A percentile compares a stretch with the other conserved stretches of the same genome.
Evolutionary conservation across 2,888 invertebrate genomes (phyloP).

Genomic region (Lymantria dispar): DNA sequence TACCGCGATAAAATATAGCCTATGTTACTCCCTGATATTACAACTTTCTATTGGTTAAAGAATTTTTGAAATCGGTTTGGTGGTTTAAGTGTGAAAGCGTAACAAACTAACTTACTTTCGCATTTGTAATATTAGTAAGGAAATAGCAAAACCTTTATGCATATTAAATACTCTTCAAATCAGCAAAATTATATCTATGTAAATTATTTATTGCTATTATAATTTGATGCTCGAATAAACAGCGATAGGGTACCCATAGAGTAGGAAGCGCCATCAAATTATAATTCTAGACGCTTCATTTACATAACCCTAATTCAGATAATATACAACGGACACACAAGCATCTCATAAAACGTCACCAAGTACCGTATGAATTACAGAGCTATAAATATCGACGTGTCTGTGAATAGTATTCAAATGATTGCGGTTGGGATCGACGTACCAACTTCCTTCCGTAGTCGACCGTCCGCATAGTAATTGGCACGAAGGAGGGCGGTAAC

Average conservation of each 20-base stretch:
- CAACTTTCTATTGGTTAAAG: too few relatives aligned
- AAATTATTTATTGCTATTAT: conserved; percentile 16
- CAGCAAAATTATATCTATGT: conserved; percentile 11
- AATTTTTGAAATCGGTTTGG: too few relatives aligned
- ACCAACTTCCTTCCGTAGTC: conserved; percentile 73
- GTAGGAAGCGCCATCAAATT: conserved; percentile 37
- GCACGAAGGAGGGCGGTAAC: conserved; percentile 59
- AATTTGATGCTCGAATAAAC: conserved; percentile 23
- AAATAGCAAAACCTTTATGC: background rate
- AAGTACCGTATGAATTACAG: conserved; percentile 66
- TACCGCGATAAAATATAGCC: too few relatives aligned
- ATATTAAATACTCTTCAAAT: background rate
- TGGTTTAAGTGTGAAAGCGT: too few relatives aligned
- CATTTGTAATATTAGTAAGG: too few relatives aligned
- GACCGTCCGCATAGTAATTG: conserved; percentile 76
- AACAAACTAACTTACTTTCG: too few relatives aligned
- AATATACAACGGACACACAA: conserved; percentile 58
- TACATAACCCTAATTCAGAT: conserved; percentile 50
- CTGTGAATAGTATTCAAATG: conserved; percentile 73
- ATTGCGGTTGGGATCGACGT: conserved; percentile 75
- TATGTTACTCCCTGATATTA: too few relatives aligned
- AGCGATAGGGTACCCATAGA: conserved; percentile 2
- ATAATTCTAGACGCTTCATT: conserved; percentile 49
- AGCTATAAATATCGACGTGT: conserved; percentile 71
- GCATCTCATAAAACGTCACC: conserved; percentile 71